phyloP scores from a whole-genome alignment of 2,113 vertebrate genomes.

The Phrynocephalus versicolor region DNA sequence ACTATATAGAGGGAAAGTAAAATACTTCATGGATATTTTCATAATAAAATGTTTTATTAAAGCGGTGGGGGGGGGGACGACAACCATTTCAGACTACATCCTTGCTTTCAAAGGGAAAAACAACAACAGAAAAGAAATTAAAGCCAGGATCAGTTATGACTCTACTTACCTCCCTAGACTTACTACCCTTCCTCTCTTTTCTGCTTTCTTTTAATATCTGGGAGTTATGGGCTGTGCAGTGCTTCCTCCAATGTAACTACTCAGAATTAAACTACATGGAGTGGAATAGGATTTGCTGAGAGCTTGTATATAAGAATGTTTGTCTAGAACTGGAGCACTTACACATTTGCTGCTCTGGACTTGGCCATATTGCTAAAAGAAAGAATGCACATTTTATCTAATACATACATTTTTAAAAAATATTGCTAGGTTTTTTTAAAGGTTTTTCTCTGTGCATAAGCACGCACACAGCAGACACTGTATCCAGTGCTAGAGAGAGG shows the following conservation, averaged over 20 bases:
- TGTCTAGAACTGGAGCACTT: neutral
- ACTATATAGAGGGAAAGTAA: constrained; percentile 68
- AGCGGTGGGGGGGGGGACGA: no score
- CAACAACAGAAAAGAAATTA: no score
- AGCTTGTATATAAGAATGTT: no score
- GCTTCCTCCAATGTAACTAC: no score
- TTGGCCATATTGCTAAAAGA: neutral
- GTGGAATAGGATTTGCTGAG: neutral
- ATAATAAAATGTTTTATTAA: constrained; percentile 49
- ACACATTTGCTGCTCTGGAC: neutral
- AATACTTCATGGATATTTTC: constrained; percentile 62
- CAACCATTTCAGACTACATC: neutral
- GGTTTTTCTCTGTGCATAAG: no score
- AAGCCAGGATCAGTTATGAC: no score
- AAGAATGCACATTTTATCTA: neutral
- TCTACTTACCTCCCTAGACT: no score
- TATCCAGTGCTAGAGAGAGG: neutral
- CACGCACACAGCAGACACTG: neutral
- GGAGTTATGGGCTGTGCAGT: neutral
- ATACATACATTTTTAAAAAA: neutral
- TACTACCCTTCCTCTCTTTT: no score
- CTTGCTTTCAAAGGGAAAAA: no score
- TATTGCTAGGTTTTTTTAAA: no score
- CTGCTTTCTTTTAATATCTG: no score
- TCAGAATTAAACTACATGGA: neutral